Evolutionary conservation across 1,140 invertebrate species (phyloP).

Genomic region (Trichonephila inaurata): DNA sequence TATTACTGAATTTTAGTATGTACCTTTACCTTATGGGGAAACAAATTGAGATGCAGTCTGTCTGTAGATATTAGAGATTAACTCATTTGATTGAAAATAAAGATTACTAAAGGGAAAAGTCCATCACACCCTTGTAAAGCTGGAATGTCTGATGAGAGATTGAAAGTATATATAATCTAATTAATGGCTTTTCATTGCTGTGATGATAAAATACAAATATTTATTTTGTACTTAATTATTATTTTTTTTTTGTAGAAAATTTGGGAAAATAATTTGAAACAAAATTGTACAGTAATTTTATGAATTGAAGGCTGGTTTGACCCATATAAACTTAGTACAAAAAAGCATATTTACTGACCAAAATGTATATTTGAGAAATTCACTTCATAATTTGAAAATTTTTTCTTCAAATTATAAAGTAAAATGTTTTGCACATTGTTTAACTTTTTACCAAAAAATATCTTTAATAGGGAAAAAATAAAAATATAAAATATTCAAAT

Average conservation of each 20-base stretch:
- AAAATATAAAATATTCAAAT: no score
- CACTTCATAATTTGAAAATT: no score
- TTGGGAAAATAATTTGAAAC: no score
- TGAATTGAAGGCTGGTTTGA: no score
- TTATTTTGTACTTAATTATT: background rate
- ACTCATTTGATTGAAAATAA: background rate
- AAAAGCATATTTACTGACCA: no score
- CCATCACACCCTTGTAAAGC: background rate
- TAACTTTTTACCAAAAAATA: no score
- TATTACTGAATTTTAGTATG: background rate
- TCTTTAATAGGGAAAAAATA: no score
- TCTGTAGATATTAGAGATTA: background rate
- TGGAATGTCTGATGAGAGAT: background rate
- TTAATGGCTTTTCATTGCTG: background rate
- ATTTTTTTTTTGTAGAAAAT: background rate
- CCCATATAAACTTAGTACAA: no score
- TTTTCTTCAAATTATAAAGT: no score
- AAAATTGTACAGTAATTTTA: no score
- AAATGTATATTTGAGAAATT: no score
- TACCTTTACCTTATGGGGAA: constrained; percentile 61
- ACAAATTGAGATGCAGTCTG: constrained; percentile 29
- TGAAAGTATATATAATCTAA: background rate
- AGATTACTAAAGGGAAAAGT: background rate
- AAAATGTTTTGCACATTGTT: no score
- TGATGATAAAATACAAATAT: background rate